Percentiles rank a stretch among this genome's conserved stretches.
phyloP scores from a whole-genome alignment of 2,888 invertebrate species.

The Rhingia rostrata region DNA sequence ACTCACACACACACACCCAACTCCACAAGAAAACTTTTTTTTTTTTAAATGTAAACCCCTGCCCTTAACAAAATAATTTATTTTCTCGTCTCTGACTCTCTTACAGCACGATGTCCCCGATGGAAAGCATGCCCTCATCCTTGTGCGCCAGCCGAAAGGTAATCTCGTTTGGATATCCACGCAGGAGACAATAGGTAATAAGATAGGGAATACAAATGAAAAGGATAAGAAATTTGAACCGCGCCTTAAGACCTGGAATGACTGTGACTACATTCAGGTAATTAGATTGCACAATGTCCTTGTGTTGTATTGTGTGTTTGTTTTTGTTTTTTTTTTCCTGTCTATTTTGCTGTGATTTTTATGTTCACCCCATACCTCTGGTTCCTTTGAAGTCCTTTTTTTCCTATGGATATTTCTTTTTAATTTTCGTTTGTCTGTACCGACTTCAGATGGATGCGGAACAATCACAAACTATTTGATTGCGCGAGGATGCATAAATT shows the following conservation, averaged over 20 bases:
- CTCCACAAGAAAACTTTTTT: constrained; percentile 20
- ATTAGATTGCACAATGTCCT: constrained; percentile 78
- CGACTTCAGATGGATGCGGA: constrained; percentile 13
- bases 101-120: constrained; percentile 90
- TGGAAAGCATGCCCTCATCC: constrained; percentile 94
- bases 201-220: constrained; percentile 84
- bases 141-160: constrained; percentile 92
- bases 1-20: constrained; percentile 10
- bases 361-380: constrained; percentile 28
- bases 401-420: not conserved
- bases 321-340: constrained; percentile 27
- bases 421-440: not conserved
- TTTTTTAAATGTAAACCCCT: not conserved
- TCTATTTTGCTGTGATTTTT: constrained; percentile 28
- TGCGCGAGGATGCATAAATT: constrained; percentile 4
- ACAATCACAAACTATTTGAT: constrained; percentile 42
- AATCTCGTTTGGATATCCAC: constrained; percentile 93
- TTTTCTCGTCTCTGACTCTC: constrained; percentile 56
- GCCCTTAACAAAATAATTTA: constrained; percentile 57
- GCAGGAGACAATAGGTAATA: constrained; percentile 85
- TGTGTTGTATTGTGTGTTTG: constrained; percentile 25
- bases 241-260: constrained; percentile 89
- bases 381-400: no score
- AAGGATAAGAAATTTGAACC: constrained; percentile 84
- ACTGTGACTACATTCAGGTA: constrained; percentile 92